Evolutionary conservation across 2,797 vertebrate genomes (phyloP).

Genomic region (Novumbra hubbsi): DNA sequence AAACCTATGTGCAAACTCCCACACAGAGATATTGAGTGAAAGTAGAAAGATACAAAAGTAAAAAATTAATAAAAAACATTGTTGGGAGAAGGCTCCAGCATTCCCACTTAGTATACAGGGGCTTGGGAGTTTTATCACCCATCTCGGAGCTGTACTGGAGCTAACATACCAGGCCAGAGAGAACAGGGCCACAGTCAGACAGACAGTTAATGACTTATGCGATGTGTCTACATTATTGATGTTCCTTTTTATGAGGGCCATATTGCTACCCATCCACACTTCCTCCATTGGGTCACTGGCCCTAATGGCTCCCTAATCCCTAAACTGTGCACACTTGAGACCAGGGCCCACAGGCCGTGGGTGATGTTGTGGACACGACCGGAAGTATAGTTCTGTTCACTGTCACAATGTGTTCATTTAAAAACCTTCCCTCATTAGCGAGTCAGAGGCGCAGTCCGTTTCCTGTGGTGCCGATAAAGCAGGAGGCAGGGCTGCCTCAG

Average conservation of each 20-base stretch:
- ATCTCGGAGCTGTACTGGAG: slow-evolving; percentile 39
- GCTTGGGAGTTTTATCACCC: slow-evolving; percentile 20
- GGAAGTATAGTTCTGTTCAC: too few relatives aligned
- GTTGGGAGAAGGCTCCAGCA: slow-evolving; percentile 27
- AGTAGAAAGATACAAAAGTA: slow-evolving; percentile 22
- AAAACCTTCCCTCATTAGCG: background rate
- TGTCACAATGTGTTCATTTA: too few relatives aligned
- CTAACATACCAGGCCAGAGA: background rate
- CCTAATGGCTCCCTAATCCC: slow-evolving; percentile 2
- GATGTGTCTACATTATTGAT: slow-evolving; percentile 69
- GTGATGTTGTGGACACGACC: background rate
- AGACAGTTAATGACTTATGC: slow-evolving; percentile 70
- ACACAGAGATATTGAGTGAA: slow-evolving; percentile 33
- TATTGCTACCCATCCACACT: slow-evolving; percentile 53
- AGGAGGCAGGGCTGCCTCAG: too few relatives aligned
- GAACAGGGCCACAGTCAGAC: slow-evolving; percentile 41
- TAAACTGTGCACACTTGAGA: background rate
- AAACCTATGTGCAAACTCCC: slow-evolving; percentile 24
- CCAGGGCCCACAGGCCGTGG: too few relatives aligned
- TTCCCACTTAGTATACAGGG: background rate
- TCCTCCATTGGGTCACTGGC: slow-evolving; percentile 27
- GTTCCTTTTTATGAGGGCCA: slow-evolving; percentile 67
- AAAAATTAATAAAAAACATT: slow-evolving; percentile 19
- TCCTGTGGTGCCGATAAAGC: too few relatives aligned
- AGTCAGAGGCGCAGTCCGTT: too few relatives aligned